Percentiles rank a stretch among this genome's conserved stretches.
Conservation (phyloP, 2,888 invertebrate species). For the Matsumyia berberina region DNA sequence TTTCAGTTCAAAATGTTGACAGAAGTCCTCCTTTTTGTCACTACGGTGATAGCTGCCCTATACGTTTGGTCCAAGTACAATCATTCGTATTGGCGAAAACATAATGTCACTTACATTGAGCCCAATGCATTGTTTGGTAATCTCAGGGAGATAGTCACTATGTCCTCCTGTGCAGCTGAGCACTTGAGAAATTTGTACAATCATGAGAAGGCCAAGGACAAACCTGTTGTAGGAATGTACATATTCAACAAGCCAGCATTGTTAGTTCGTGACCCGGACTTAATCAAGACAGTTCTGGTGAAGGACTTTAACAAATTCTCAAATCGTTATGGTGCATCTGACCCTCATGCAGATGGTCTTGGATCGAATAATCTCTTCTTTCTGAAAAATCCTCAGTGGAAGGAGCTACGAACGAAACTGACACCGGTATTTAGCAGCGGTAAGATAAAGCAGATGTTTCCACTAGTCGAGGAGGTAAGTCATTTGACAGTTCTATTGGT, state of each 20-base stretch:
- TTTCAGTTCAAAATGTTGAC: slow-evolving; percentile 67
- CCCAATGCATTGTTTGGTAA: slow-evolving; percentile 84
- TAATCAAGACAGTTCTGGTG: slow-evolving; percentile 84
- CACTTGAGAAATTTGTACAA: slow-evolving; percentile 25
- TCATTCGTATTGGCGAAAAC: slow-evolving; percentile 82
- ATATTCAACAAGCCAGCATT: slow-evolving; percentile 83
- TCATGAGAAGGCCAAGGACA: slow-evolving; percentile 37
- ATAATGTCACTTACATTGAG: slow-evolving; percentile 82
- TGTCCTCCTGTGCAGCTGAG: slow-evolving; percentile 79
- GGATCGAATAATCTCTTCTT: slow-evolving; percentile 84
- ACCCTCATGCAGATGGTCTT: slow-evolving; percentile 82
- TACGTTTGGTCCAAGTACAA: slow-evolving; percentile 82
- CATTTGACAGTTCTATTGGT: neutral
- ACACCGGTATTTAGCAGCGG: slow-evolving; percentile 85
- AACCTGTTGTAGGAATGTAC: slow-evolving; percentile 81
- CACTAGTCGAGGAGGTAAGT: slow-evolving; percentile 80
- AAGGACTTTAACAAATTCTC: slow-evolving; percentile 84
- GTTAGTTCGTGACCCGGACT: slow-evolving; percentile 83
- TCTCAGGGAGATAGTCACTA: slow-evolving; percentile 80
- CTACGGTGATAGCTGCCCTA: slow-evolving; percentile 8
- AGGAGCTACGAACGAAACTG: slow-evolving; percentile 83
- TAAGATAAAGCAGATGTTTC: slow-evolving; percentile 83
- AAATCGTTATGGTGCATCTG: slow-evolving; percentile 78
- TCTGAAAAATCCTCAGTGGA: slow-evolving; percentile 84
- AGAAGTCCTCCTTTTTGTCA: slow-evolving; percentile 42